These are phyloP conservation scores for Phallusia fumigata DNA, from an alignment of 23 tunicate genomes.

Conservation along the genomic window DNA sequence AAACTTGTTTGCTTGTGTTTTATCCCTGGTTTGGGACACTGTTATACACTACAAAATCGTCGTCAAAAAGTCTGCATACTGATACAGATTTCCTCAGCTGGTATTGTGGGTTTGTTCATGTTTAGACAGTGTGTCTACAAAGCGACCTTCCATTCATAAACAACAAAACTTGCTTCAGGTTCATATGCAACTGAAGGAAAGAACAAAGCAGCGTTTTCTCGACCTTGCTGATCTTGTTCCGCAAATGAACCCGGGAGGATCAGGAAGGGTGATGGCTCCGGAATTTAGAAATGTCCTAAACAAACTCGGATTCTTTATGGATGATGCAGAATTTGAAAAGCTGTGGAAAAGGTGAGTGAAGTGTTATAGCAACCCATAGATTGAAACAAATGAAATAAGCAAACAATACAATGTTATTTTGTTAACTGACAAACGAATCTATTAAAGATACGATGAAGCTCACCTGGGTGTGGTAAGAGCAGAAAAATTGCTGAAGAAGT, in stretches of 20 bases:
- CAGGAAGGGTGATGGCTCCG: slow-evolving; percentile 74
- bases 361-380: no score
- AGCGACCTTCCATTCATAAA: no score
- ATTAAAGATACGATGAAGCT: slow-evolving; percentile 53
- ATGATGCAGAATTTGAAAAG: slow-evolving; percentile 84
- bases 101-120: no score
- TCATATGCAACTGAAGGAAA: slow-evolving; percentile 80
- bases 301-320: slow-evolving; percentile 85
- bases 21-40: no score
- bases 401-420: no score
- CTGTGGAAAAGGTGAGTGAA: slow-evolving; percentile 73
- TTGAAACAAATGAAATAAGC: no score
- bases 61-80: no score
- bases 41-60: no score
- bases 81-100: no score
- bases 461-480: slow-evolving; percentile 77
- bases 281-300: slow-evolving; percentile 81
- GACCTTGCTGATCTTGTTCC: slow-evolving; percentile 92
- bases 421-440: not conserved
- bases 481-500: slow-evolving; percentile 58
- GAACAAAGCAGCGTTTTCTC: slow-evolving; percentile 84
- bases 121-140: no score
- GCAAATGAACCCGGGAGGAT: slow-evolving; percentile 92
- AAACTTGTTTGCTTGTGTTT: no score
- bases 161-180: slow-evolving; percentile 61